phyloP scores from a whole-genome alignment of 2,113 vertebrate genomes.

The Cyanoramphus novaezelandiae region DNA sequence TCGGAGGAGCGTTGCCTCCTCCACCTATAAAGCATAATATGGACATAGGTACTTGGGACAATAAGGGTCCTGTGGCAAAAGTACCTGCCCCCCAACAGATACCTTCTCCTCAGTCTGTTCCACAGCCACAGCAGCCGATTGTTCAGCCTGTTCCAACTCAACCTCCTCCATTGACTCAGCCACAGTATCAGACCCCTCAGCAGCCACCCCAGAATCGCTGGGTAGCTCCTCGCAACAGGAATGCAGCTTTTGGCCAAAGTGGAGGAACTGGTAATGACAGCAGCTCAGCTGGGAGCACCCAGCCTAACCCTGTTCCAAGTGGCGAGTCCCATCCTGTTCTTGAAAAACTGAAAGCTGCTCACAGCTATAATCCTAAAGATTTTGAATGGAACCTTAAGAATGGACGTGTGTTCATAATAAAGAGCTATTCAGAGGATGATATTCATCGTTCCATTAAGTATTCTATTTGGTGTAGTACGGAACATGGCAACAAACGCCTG shows the following conservation, averaged over 20 bases:
- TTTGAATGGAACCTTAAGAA: slow-evolving; percentile 96
- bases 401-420: slow-evolving; percentile 96
- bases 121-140: slow-evolving; percentile 76
- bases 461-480: slow-evolving; percentile 98
- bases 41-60: slow-evolving; percentile 98
- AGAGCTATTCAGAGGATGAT: slow-evolving; percentile 98
- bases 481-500: slow-evolving; percentile 94
- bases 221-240: slow-evolving; percentile 92
- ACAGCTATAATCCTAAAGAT: slow-evolving; percentile 97
- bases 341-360: slow-evolving; percentile 92
- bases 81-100: slow-evolving; percentile 79
- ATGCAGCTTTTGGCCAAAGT: slow-evolving; percentile 82
- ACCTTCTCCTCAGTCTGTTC: slow-evolving; percentile 70
- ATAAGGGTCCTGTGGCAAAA: slow-evolving; percentile 89
- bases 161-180: slow-evolving; percentile 80
- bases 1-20: slow-evolving; percentile 84
- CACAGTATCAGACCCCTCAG: slow-evolving; percentile 85
- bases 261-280: slow-evolving; percentile 77
- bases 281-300: slow-evolving; percentile 62
- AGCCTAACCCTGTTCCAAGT: slow-evolving; percentile 69
- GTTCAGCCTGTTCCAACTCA: slow-evolving; percentile 85
- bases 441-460: slow-evolving; percentile 99
- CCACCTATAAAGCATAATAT: slow-evolving; percentile 96
- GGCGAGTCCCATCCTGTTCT: slow-evolving; percentile 89
- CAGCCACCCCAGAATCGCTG: slow-evolving; percentile 89